Evolutionary conservation across 1,140 invertebrate species (phyloP).

Genomic region (Drosophila takahashii): DNA sequence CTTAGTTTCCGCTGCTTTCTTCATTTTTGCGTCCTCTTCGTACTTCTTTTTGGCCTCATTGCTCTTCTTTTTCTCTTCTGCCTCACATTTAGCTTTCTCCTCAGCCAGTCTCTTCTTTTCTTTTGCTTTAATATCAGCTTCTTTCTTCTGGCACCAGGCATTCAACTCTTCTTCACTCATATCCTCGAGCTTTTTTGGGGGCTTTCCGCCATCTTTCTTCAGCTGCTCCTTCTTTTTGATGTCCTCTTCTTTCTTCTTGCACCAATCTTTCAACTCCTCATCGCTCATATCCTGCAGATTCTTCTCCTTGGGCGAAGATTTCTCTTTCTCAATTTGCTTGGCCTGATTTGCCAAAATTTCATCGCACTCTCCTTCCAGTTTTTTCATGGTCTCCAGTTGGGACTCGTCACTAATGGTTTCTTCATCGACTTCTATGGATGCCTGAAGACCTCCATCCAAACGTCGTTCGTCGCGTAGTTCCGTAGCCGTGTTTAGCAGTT

Average conservation of each 20-base stretch:
- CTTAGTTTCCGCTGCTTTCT: slow-evolving; percentile 3
- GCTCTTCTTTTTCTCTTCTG: neutral
- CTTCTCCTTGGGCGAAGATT: slow-evolving; percentile 8
- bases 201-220: neutral
- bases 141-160: slow-evolving; percentile 17
- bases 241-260: slow-evolving; percentile 12
- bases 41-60: slow-evolving; percentile 1
- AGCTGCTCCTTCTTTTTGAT: neutral
- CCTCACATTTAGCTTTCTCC: slow-evolving; percentile 5
- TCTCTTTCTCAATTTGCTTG: slow-evolving; percentile 1
- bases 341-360: slow-evolving; percentile 23
- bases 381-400: slow-evolving; percentile 21
- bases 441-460: slow-evolving; percentile 25
- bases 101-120: neutral
- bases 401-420: slow-evolving; percentile 14
- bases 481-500: slow-evolving; percentile 35
- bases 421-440: slow-evolving; percentile 17
- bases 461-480: slow-evolving; percentile 37
- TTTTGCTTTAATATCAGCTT: slow-evolving; percentile 1
- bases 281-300: slow-evolving; percentile 8
- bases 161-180: slow-evolving; percentile 6
- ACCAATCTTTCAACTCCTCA: slow-evolving; percentile 17
- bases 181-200: neutral
- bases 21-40: neutral
- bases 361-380: slow-evolving; percentile 43